Evolutionary conservation across 2,797 vertebrate species (phyloP).

Genomic region (Sebastolobus alascanus): DNA sequence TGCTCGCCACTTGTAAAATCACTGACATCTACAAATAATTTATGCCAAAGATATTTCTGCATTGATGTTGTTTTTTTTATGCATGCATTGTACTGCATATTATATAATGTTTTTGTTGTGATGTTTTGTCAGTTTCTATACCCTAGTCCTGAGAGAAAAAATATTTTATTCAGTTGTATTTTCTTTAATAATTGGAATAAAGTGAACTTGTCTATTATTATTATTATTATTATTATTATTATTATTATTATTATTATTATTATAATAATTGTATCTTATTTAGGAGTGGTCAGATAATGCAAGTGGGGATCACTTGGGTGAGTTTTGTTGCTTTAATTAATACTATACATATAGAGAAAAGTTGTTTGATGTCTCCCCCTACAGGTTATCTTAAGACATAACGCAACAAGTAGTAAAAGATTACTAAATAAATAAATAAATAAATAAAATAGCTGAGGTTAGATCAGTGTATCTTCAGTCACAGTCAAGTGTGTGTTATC

Average conservation of each 20-base stretch:
- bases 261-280: not conserved
- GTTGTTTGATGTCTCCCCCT: conserved; percentile 57
- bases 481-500: not conserved
- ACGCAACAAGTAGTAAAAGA: conserved; percentile 41
- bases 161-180: not conserved
- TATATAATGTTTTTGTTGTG: not conserved
- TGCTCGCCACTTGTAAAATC: not conserved
- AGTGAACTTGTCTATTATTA: not conserved
- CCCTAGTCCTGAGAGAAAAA: not conserved
- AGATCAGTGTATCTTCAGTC: not conserved
- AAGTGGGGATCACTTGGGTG: not conserved
- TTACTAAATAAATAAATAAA: not conserved
- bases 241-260: no score
- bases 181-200: not conserved
- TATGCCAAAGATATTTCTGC: not conserved
- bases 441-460: not conserved
- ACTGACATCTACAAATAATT: not conserved
- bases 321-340: not conserved
- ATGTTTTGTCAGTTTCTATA: not conserved
- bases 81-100: not conserved
- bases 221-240: not conserved
- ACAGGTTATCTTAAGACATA: conserved; percentile 30
- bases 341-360: not conserved
- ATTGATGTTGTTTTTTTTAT: not conserved
- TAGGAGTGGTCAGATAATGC: not conserved